These are phyloP conservation scores for Cheilosia soror DNA, from an alignment of 2,888 invertebrate species.

Conservation along the genomic window DNA sequence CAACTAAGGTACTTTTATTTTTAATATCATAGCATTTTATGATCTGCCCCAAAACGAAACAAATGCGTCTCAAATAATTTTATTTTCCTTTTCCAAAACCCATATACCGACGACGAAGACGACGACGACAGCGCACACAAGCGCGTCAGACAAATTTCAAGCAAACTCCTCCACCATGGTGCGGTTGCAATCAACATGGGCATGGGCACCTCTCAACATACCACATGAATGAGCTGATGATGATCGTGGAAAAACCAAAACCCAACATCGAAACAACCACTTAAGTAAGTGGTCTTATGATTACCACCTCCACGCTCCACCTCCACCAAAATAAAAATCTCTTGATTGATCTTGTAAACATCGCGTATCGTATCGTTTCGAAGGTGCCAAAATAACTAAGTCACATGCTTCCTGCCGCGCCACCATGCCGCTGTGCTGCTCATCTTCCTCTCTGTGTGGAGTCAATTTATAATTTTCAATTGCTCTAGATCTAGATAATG, in stretches of 20 bases:
- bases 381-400: slow-evolving; percentile 77
- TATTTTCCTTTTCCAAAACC: neutral
- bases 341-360: slow-evolving; percentile 75
- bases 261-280: slow-evolving; percentile 56
- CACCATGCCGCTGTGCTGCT: slow-evolving; percentile 59
- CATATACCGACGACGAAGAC: slow-evolving; percentile 15
- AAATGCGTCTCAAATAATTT: slow-evolving; percentile 23
- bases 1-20: slow-evolving; percentile 46
- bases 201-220: neutral
- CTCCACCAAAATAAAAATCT: slow-evolving; percentile 56
- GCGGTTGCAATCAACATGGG: slow-evolving; percentile 4
- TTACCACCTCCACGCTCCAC: slow-evolving; percentile 45
- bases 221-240: slow-evolving; percentile 11
- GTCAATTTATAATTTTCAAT: slow-evolving; percentile 70
- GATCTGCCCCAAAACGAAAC: slow-evolving; percentile 53
- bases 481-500: slow-evolving; percentile 21
- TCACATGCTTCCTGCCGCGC: slow-evolving; percentile 76
- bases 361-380: slow-evolving; percentile 53
- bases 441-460: slow-evolving; percentile 59
- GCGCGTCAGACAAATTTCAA: slow-evolving; percentile 18
- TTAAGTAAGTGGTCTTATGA: slow-evolving; percentile 67
- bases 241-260: slow-evolving; percentile 19
- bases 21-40: slow-evolving; percentile 61
- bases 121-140: slow-evolving; percentile 35
- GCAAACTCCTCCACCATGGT: slow-evolving; percentile 27